These are phyloP conservation scores for Listronotus bonariensis DNA, from an alignment of 1,140 invertebrate species.

Conservation along the genomic window DNA sequence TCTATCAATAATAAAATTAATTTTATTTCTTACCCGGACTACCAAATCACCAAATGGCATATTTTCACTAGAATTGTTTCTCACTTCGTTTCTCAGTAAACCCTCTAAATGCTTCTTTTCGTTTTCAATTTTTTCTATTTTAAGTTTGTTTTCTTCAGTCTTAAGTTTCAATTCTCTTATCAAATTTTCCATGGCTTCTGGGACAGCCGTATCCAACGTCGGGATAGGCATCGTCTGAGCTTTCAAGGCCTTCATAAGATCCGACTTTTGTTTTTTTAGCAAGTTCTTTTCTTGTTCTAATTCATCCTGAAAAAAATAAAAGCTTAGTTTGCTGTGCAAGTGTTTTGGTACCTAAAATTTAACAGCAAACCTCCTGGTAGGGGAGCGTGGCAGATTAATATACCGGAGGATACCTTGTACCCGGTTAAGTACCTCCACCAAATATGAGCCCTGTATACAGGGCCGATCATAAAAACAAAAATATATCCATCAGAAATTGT, in stretches of 20 bases:
- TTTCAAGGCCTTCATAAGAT: constrained; percentile 41
- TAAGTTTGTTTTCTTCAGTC: constrained; percentile 60
- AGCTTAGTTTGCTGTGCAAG: not conserved
- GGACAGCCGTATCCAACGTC: constrained; percentile 36
- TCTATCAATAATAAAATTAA: no score
- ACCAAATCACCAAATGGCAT: constrained; percentile 34
- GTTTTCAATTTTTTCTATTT: constrained; percentile 56
- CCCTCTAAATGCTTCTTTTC: constrained; percentile 56
- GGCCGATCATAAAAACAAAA: no score
- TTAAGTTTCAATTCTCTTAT: constrained; percentile 61
- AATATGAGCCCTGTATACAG: no score
- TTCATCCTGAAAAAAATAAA: constrained; percentile 44
- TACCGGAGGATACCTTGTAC: no score
- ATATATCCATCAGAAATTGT: no score
- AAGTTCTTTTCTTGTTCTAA: constrained; percentile 49
- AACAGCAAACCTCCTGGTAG: no score
- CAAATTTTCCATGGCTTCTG: constrained; percentile 58
- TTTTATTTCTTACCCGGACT: constrained; percentile 36
- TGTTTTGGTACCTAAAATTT: no score
- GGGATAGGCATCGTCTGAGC: constrained; percentile 33
- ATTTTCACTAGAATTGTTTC: constrained; percentile 49
- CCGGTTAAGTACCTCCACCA: no score
- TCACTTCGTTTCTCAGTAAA: constrained; percentile 49
- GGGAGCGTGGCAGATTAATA: no score
- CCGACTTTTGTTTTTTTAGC: constrained; percentile 42